Conservation (phyloP, 1,140 invertebrate genomes). For the Dendrolimus punctatus region DNA sequence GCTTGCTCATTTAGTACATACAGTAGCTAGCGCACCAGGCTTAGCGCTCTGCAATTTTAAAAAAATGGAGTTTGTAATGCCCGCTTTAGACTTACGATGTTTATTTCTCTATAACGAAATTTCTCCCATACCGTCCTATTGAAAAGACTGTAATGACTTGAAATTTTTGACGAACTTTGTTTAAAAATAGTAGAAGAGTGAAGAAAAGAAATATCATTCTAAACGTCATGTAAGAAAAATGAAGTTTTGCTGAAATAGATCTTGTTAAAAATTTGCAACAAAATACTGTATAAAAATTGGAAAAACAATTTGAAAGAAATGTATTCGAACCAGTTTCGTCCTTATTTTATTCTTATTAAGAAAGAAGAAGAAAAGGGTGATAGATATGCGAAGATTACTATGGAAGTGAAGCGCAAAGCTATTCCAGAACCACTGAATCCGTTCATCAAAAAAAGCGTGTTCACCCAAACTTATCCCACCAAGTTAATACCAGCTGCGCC, state of each 20-base stretch:
- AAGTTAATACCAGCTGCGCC: conserved; percentile 50
- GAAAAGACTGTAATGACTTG: no score
- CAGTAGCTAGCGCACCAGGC: no score
- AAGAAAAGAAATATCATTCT: no score
- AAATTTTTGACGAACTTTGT: no score
- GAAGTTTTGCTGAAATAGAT: background rate
- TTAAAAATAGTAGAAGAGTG: no score
- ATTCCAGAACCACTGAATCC: conserved; percentile 39
- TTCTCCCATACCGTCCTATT: no score
- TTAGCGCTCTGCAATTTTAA: no score
- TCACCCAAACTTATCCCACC: conserved; percentile 55
- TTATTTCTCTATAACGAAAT: no score
- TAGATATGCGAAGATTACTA: conserved; percentile 49
- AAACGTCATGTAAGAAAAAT: background rate
- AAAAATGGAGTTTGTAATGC: no score
- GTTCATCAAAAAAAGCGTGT: conserved; percentile 49
- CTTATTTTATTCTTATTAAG: conserved; percentile 46
- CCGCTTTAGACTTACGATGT: no score
- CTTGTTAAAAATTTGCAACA: background rate
- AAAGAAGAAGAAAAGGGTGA: conserved; percentile 64
- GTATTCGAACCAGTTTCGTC: conserved; percentile 56
- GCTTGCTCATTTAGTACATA: no score
- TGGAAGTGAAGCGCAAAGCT: conserved; percentile 50
- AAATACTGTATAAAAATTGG: conserved; percentile 5
- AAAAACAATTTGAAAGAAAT: conserved; percentile 19